Conservation (phyloP, 2,113 vertebrate species). For the Barnardius zonarius region DNA sequence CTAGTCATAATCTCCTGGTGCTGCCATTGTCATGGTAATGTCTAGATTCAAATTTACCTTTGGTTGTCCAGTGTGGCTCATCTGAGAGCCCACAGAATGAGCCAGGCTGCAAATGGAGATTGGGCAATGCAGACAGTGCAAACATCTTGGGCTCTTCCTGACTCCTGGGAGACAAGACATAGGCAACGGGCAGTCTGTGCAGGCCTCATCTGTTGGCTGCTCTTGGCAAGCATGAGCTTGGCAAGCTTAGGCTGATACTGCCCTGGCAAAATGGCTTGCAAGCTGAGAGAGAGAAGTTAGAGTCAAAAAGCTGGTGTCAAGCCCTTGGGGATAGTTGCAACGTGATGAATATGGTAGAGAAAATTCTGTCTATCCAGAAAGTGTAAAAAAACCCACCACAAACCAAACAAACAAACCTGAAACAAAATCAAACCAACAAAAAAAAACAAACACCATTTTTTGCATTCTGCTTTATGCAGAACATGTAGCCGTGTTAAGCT, state of each 20-base stretch:
- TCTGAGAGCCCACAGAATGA: neutral
- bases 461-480: neutral
- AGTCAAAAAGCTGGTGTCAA: neutral
- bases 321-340: neutral
- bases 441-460: too few relatives aligned
- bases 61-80: neutral
- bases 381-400: neutral
- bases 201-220: neutral
- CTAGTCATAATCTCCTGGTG: neutral
- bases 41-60: neutral
- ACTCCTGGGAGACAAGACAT: neutral
- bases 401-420: neutral
- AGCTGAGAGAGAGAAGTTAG: neutral
- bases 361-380: neutral
- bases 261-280: neutral
- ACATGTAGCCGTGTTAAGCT: neutral
- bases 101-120: neutral
- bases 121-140: neutral
- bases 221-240: neutral
- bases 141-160: neutral
- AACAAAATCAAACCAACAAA: neutral
- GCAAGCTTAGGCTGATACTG: neutral
- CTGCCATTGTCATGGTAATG: neutral
- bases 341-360: neutral
- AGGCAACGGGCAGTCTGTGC: neutral